These are phyloP conservation scores for Pararge aegeria DNA, from an alignment of 1,140 invertebrate species.

Conservation along the genomic window DNA sequence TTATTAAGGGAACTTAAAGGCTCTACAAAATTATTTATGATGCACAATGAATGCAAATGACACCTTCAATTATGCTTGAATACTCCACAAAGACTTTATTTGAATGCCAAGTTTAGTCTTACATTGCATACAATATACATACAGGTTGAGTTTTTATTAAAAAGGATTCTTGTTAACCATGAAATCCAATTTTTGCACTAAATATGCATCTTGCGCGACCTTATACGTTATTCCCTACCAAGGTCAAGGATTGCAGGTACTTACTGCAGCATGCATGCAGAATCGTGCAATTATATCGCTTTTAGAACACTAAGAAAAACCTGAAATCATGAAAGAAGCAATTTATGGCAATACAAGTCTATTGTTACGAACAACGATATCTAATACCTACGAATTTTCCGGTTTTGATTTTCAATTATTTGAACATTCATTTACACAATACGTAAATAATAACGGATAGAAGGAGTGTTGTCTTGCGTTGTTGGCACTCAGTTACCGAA, in stretches of 20 bases:
- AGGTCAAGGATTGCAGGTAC: conserved; percentile 47
- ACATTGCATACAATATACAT: not conserved
- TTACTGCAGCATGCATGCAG: conserved; percentile 27
- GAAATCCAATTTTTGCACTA: conserved; percentile 48
- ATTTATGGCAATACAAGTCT: too few relatives aligned
- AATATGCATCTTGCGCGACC: conserved; percentile 48
- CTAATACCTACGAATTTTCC: too few relatives aligned
- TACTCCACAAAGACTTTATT: not conserved
- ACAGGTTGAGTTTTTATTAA: conserved; percentile 13
- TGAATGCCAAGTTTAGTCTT: not conserved
- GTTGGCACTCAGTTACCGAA: conserved; percentile 23
- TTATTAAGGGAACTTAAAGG: too few relatives aligned
- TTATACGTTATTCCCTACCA: conserved; percentile 43
- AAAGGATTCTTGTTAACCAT: conserved; percentile 59
- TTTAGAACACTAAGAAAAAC: too few relatives aligned
- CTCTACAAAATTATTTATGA: too few relatives aligned
- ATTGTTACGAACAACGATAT: too few relatives aligned
- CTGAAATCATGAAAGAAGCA: too few relatives aligned
- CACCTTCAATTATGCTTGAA: too few relatives aligned
- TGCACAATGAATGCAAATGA: too few relatives aligned
- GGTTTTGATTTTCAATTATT: too few relatives aligned
- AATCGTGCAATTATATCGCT: not conserved
- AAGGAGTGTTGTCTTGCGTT: conserved; percentile 17
- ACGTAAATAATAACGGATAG: not conserved
- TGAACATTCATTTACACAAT: not conserved